Base-by-base conservation (phyloP, 2,113 vertebrate species). In the Brachirus orientalis region DNA sequence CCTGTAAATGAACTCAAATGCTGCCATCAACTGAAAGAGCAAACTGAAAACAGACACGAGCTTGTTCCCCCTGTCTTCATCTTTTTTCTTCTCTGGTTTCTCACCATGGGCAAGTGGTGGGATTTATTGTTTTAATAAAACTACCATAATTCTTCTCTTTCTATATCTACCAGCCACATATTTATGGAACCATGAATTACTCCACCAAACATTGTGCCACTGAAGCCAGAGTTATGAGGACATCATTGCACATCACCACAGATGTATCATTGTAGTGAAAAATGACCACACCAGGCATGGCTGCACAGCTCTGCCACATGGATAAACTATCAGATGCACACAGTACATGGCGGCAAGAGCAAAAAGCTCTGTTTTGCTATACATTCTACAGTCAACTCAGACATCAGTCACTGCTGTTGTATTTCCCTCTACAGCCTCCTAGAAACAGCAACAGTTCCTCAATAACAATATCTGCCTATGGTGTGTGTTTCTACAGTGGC, bases 51-150 rank as follows among this genome's bases (percentile, higher is more conserved):
- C 48, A 48, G 79, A 75, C 75, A 62, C 11, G 50, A 41, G 37
- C 46, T 19, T 10, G 35, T 64, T 69, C 17, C 33, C 2, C 1
- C 33, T 59, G 19, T 43, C 35, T 18, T 33, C 18, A 45, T 50
- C 38, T 7, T 28, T 50, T 17, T 53, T 4, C 1, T 2, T 0
- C 51, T 43, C 60, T 28, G 6, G 28, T 52, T 36, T 46, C 53
- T 58, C 63, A 48, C 51, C 69, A 61, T 58, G 9, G 64, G 58
- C 37, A 10, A 74, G 20, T 55, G 5, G 43, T 48, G 84, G 60
- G 81, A 92, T 91, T 90, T 91, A 92, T 72, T 55, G 80, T 85
- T 90, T 88, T 88, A 82, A 92, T 90, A 91, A 90, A 90, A 88
- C 45, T 46, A 79, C 69, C 43, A 73, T 90, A 86, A 87, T 80